Base-by-base conservation (phyloP, 2,888 invertebrate species). In the Aspidiotus rigidus region DNA sequence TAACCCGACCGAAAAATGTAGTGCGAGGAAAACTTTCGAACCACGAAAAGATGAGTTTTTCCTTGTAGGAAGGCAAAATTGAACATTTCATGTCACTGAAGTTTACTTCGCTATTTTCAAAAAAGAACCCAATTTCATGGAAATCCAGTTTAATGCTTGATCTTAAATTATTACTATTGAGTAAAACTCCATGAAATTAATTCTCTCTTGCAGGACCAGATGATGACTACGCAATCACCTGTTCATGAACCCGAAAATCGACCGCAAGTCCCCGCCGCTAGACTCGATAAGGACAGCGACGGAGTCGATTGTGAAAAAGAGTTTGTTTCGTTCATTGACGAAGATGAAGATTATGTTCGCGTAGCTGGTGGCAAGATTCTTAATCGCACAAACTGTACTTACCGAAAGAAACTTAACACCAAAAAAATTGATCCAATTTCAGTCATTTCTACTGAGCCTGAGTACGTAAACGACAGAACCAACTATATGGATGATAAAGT, bases 361-460 rank as follows among this genome's bases (percentile, higher is more conserved):
- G 67, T 67, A 7, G 67, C 67, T 16, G 57, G 67, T 60, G 67
- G 67, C n/a, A 67, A 67, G 53, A 67, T 67, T 42, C 41, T 67
- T 8, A 67, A 67, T 60, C 67, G 67, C 28, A 67, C 67, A 7
- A 67, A 67, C 59, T 60, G 67, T 60, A 67, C 57, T 42, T 67
- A 67, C 44, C 41, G 67, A 15, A 67, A 40, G 16, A 67, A 67
- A 67, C 15, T 67, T 10, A 67, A 59, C 17, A 67, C 28, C 11
- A 67, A 28, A n/a, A 67, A 57, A 60, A 67, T 67, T 16, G 60
- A 67, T 67, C 67, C 67, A 11, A 44, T 49, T 41, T 67, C 67
- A 0, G 53, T 67, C 3, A 67, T 67, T 7, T 42, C 67, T 7
- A 59, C 42, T 7, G 67, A 67, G 53, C 67, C 67, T 5, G 67